These are phyloP conservation scores for Zoanthus solanderi DNA, from an alignment of 92 coral and sea anemone species.

Conservation along the genomic window DNA sequence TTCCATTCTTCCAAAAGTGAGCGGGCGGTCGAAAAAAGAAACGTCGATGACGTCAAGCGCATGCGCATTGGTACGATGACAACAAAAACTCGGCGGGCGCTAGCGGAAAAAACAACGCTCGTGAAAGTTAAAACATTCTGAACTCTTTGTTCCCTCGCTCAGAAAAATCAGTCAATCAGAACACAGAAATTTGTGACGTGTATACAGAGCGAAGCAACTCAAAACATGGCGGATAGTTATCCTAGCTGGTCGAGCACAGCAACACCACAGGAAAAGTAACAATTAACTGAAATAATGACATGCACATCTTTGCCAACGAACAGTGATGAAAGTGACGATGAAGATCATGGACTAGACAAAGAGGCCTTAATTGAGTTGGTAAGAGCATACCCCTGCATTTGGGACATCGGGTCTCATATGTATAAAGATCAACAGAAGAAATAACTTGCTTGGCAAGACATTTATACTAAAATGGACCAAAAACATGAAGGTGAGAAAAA, in stretches of 20 bases:
- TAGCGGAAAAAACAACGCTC: too few relatives aligned
- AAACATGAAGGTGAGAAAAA: conserved; percentile 6
- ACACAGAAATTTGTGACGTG: neutral
- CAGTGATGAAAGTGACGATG: conserved; percentile 20
- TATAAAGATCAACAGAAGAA: conserved; percentile 10
- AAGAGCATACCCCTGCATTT: conserved; percentile 30
- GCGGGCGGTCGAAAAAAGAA: too few relatives aligned
- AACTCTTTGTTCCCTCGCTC: too few relatives aligned
- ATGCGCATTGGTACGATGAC: too few relatives aligned
- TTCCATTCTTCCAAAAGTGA: too few relatives aligned
- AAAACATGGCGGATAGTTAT: neutral
- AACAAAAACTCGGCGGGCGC: too few relatives aligned
- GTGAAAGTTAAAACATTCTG: too few relatives aligned
- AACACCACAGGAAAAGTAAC: neutral
- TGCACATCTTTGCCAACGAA: conserved; percentile 21
- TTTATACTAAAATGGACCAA: conserved; percentile 18
- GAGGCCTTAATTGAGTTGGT: conserved; percentile 28
- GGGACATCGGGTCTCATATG: conserved; percentile 4
- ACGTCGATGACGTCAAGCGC: too few relatives aligned
- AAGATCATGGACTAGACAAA: conserved; percentile 22
- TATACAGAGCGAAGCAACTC: neutral
- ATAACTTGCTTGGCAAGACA: conserved; percentile 10
- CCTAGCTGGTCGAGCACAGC: neutral
- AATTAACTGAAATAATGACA: neutral
- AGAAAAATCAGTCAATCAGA: neutral